These are phyloP conservation scores for Limosa lapponica DNA, from an alignment of 2,797 vertebrate genomes.

Conservation along the genomic window DNA sequence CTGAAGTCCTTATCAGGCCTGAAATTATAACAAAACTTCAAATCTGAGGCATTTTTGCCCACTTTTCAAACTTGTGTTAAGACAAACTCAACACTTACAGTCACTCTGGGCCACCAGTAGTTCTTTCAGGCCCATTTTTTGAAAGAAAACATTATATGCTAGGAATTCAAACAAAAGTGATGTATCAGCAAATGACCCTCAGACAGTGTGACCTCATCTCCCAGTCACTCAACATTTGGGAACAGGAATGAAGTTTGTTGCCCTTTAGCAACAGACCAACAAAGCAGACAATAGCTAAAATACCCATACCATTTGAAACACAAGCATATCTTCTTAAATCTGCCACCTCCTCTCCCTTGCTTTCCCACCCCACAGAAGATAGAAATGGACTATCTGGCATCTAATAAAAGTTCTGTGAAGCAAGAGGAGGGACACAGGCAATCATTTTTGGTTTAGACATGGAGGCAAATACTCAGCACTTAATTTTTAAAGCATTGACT, in stretches of 20 bases:
- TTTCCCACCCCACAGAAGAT: not conserved
- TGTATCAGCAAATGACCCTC: slow-evolving; percentile 36
- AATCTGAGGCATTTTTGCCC: not conserved
- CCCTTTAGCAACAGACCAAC: not conserved
- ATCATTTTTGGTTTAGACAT: not conserved
- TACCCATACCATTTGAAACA: not conserved
- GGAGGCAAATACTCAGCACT: not conserved
- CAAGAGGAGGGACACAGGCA: not conserved
- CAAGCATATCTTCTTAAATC: not conserved
- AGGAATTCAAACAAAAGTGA: slow-evolving; percentile 58
- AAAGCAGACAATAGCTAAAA: not conserved
- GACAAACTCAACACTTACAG: not conserved
- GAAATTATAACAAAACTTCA: not conserved
- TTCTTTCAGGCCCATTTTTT: not conserved
- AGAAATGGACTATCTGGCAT: not conserved
- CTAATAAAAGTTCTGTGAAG: not conserved
- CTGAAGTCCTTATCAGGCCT: not conserved
- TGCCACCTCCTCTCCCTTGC: not conserved
- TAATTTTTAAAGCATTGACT: not conserved
- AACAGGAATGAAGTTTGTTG: not conserved
- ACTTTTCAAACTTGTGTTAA: not conserved
- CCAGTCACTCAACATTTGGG: not conserved
- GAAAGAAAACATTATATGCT: not conserved
- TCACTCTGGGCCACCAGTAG: not conserved
- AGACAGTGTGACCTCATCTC: slow-evolving; percentile 35